phyloP scores from a whole-genome alignment of 1,140 invertebrate species.

The Bombyx mori region ASM3026992v2 NC_085110.1:9924001-9924500 shows the following conservation, averaged over 20 bases:
- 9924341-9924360: no score
- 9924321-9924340: no score
- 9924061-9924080: not conserved
- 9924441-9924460: not conserved
- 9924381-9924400: not conserved
- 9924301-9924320: no score
- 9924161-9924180: constrained; percentile 36
- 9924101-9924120: constrained; percentile 26
- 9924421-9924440: not conserved
- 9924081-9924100: constrained; percentile 9
- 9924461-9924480: not conserved
- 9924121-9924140: constrained; percentile 56
- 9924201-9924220: not conserved
- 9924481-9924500: no score
- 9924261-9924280: no score
- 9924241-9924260: no score
- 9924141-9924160: constrained; percentile 59
- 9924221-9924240: no score
- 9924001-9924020: no score
- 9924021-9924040: no score
- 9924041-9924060: no score
- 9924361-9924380: no score
- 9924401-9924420: not conserved
- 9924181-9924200: constrained; percentile 31
- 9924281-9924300: no score